Evolutionary conservation across 2,888 invertebrate genomes (phyloP), one percentile per base, ranked within the genome.

Genomic region (Drosophila neotestacea): DNA sequence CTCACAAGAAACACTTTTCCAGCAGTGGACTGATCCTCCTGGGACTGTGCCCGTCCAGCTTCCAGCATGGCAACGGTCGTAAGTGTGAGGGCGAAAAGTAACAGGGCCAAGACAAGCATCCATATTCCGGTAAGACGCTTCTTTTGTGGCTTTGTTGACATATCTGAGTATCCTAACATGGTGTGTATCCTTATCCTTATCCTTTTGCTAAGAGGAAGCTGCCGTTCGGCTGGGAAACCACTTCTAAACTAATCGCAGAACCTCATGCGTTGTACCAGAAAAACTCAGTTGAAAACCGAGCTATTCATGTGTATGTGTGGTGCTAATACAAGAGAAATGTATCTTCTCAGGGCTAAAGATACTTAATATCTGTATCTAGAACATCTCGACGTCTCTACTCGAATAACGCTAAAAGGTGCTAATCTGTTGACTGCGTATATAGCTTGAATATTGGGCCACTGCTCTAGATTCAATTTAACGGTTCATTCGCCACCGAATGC

Each of bases 381-480:
- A 84, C 88, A 81, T 75, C 73, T 39, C 22, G 22, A 11, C 61
- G 63, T 47, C 59, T 61, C 55, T 50, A 38, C 62, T 74, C 64
- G 71, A 78, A 61, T 6, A 52, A 52, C 52, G 44, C 55, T 34
- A 47, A 79, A 81, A 89, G 85, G 85, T 85, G 85, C 64, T 85
- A 85, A 85, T 85, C 72, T 47, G 64, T 58, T 32, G 55, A 60
- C 72, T 61, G 77, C 82, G 85, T 71, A 39, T 30, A 16, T 30
- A 16, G 27, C 22, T 50, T 56, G 64, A 61, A 76, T 81, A 77
- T 74, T 79, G 85, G 69, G 67, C 69, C 80, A 82, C 34, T 85
- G 85, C 80, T 85, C 85, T 46, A 85, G 78, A 63, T 85, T 87
- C 51, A 39, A 66, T 82, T 87, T 85, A 85, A 85, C 85, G 89